phyloP scores from a whole-genome alignment of 2,113 vertebrate genomes.

The Sinocyclocheilus anshuiensis region DNA sequence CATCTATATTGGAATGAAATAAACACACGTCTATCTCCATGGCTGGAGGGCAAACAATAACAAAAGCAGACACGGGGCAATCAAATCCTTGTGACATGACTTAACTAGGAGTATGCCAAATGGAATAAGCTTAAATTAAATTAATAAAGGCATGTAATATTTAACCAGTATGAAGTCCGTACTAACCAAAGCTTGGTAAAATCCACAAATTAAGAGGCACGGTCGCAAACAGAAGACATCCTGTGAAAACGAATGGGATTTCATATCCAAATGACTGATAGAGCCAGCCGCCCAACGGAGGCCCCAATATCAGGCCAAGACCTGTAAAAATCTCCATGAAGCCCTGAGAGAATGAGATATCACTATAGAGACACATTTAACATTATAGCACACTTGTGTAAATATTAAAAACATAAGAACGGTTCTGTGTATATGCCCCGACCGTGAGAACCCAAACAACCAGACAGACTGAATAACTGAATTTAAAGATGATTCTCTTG shows the following conservation, averaged over 20 bases:
- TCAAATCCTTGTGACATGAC: slow-evolving; percentile 4
- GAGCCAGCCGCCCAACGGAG: slow-evolving; percentile 90
- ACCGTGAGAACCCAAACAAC: background rate
- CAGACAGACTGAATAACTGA: slow-evolving; percentile 8
- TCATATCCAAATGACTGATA: slow-evolving; percentile 92
- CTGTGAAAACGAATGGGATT: slow-evolving; percentile 87
- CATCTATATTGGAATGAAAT: slow-evolving; percentile 71
- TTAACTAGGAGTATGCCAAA: background rate
- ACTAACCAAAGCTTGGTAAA: slow-evolving; percentile 85
- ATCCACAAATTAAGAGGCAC: slow-evolving; percentile 87
- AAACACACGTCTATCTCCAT: slow-evolving; percentile 15
- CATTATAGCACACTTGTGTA: background rate
- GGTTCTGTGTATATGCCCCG: background rate
- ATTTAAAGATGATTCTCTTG: slow-evolving; percentile 10
- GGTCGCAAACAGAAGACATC: slow-evolving; percentile 83
- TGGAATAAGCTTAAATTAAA: background rate
- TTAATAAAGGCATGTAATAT: background rate
- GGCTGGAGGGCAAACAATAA: background rate
- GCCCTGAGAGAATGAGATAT: slow-evolving; percentile 74
- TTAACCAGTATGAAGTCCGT: background rate
- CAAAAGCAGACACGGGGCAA: background rate
- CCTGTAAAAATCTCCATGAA: slow-evolving; percentile 90
- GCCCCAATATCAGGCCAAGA: slow-evolving; percentile 88
- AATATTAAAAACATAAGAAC: background rate
- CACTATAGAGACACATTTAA: background rate